These are phyloP conservation scores for Periplaneta americana DNA, from an alignment of 1,140 invertebrate species.

Conservation along the genomic window DNA sequence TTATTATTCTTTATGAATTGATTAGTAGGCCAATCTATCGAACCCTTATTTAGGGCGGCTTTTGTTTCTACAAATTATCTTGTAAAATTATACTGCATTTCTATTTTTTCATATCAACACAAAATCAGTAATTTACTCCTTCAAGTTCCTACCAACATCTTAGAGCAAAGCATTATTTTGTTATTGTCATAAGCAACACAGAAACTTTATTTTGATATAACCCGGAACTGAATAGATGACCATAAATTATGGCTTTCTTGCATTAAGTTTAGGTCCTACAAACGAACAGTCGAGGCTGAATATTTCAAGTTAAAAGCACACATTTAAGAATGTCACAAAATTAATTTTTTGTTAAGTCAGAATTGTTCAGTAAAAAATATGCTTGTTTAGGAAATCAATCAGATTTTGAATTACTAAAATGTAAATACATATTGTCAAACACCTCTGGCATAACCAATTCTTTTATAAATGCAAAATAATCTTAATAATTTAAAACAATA, in stretches of 20 bases:
- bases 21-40: too few relatives aligned
- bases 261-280: not conserved
- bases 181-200: not conserved
- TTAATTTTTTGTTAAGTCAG: not conserved
- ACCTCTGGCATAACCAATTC: not conserved
- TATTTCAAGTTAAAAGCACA: not conserved
- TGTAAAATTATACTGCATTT: not conserved
- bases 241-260: not conserved
- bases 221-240: not conserved
- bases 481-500: not conserved
- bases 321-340: not conserved
- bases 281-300: not conserved
- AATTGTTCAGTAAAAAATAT: not conserved
- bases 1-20: not conserved
- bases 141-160: not conserved
- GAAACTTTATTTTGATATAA: not conserved
- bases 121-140: not conserved
- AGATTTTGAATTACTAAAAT: not conserved
- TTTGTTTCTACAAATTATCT: too few relatives aligned
- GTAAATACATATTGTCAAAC: not conserved
- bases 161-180: not conserved
- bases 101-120: not conserved
- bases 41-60: too few relatives aligned
- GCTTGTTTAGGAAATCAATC: not conserved
- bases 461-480: not conserved